Conservation (phyloP, 2,113 vertebrate species). For the Pimephales promelas region DNA sequence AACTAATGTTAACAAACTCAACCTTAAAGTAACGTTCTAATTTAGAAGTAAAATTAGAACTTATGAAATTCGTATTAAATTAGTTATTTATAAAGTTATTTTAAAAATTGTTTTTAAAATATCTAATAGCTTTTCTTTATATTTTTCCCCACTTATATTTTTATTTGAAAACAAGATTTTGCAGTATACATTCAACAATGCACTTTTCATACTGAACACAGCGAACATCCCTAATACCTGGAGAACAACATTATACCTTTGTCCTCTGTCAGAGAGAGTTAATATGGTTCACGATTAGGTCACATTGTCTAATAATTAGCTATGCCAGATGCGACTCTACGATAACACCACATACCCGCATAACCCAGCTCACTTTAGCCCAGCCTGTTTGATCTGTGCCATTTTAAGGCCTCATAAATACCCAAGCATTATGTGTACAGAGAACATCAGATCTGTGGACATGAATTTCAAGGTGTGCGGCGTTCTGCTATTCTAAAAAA, state of each 20-base stretch:
- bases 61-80: background rate
- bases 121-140: background rate
- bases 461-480: background rate
- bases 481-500: slow-evolving; percentile 5
- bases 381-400: slow-evolving; percentile 37
- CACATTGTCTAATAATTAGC: slow-evolving; percentile 29
- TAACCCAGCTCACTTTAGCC: slow-evolving; percentile 16
- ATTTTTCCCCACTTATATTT: background rate
- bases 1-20: no score
- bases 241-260: background rate
- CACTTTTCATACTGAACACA: background rate
- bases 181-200: no score
- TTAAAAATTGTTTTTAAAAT: background rate
- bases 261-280: background rate
- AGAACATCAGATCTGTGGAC: slow-evolving; percentile 11
- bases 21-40: background rate
- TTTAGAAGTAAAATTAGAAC: background rate
- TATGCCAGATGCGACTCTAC: slow-evolving; percentile 3
- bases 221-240: background rate
- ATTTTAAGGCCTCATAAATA: slow-evolving; percentile 44
- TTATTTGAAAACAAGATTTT: background rate
- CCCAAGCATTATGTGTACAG: slow-evolving; percentile 32
- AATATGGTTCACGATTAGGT: slow-evolving; percentile 3
- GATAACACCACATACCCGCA: slow-evolving; percentile 24
- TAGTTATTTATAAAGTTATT: background rate